phyloP scores from a whole-genome alignment of 2,888 invertebrate species.

The Pheosia tremula region DNA sequence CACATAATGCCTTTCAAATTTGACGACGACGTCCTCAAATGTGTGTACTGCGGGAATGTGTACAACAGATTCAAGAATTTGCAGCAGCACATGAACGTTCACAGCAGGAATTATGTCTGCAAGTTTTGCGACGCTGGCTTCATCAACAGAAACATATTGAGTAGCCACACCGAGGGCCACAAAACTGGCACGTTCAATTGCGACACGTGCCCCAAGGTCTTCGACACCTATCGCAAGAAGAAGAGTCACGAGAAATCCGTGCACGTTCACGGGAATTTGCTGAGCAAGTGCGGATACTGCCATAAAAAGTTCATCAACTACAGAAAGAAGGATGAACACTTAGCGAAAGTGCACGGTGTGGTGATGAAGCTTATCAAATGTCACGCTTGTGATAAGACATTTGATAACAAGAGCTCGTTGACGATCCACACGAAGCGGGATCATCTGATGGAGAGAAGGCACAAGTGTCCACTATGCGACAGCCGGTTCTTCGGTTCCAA shows the following conservation, averaged over 20 bases:
- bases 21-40: conserved; percentile 24
- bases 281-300: conserved; percentile 64
- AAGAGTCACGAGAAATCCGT: conserved; percentile 73
- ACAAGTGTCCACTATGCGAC: conserved; percentile 59
- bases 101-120: conserved; percentile 66
- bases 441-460: conserved; percentile 59
- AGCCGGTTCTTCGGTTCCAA: conserved; percentile 55
- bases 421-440: conserved; percentile 59
- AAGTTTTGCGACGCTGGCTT: conserved; percentile 65
- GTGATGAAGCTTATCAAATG: conserved; percentile 49
- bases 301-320: conserved; percentile 59
- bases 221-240: conserved; percentile 72
- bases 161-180: conserved; percentile 58
- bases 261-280: conserved; percentile 51
- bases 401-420: conserved; percentile 49
- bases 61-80: conserved; percentile 46
- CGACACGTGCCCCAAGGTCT: conserved; percentile 70
- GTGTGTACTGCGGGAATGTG: conserved; percentile 29
- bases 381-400: conserved; percentile 57
- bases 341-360: conserved; percentile 55
- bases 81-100: conserved; percentile 68
- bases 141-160: conserved; percentile 56
- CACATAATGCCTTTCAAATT: conserved; percentile 42
- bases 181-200: conserved; percentile 62
- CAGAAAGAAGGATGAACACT: conserved; percentile 55